These are phyloP conservation scores for Epirrita christyi DNA, from an alignment of 2,888 invertebrate genomes.

Conservation along the genomic window DNA sequence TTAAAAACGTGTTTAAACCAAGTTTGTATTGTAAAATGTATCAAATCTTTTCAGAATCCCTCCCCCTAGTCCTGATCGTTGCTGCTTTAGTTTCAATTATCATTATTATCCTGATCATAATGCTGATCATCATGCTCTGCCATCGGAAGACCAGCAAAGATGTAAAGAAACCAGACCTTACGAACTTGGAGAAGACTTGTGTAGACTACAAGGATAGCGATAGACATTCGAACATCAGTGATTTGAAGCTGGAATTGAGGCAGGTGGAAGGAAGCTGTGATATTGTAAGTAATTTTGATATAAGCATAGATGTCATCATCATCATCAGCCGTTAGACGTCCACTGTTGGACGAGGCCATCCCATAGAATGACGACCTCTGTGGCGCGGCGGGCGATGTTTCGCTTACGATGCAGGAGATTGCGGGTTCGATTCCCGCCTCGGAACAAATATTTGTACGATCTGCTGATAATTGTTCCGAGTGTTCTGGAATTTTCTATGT, in stretches of 20 bases:
- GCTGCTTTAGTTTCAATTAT: slow-evolving; percentile 90
- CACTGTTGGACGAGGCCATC: too few species aligned
- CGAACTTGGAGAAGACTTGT: slow-evolving; percentile 66
- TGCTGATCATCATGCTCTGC: slow-evolving; percentile 91
- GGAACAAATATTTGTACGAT: too few species aligned
- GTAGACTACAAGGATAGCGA: slow-evolving; percentile 89
- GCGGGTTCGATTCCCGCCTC: too few species aligned
- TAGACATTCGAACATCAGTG: slow-evolving; percentile 95
- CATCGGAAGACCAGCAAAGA: slow-evolving; percentile 74
- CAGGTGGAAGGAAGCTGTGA: slow-evolving; percentile 93
- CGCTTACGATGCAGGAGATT: too few species aligned
- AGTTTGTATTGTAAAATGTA: too few species aligned
- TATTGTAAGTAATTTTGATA: slow-evolving; percentile 76
- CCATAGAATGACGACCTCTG: too few species aligned
- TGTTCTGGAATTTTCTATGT: too few species aligned
- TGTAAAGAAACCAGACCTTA: slow-evolving; percentile 51
- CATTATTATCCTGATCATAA: slow-evolving; percentile 91
- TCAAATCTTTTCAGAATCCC: slow-evolving; percentile 85
- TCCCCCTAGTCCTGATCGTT: slow-evolving; percentile 91
- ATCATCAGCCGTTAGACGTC: too few species aligned
- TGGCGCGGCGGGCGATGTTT: too few species aligned
- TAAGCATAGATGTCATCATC: too few species aligned
- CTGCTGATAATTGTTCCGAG: too few species aligned
- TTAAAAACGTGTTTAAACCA: not conserved
- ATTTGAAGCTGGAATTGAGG: slow-evolving; percentile 94